phyloP scores from a whole-genome alignment of 2,113 vertebrate genomes.

The Turdus rufiventris region DNA sequence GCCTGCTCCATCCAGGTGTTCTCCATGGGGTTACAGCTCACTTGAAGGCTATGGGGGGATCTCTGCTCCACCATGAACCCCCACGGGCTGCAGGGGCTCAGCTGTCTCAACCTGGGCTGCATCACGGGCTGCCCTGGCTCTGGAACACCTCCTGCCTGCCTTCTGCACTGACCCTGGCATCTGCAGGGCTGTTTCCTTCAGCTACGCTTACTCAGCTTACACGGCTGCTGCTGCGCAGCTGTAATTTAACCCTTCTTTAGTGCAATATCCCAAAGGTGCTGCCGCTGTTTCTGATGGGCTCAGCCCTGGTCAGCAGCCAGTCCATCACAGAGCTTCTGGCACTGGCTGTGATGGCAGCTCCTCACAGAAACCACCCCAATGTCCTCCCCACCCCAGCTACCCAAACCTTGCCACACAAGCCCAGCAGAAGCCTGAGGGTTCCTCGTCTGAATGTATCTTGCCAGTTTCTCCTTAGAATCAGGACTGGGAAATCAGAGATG shows the following conservation, averaged over 20 bases:
- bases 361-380: accelerated
- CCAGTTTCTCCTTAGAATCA: neutral
- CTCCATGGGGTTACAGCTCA: neutral
- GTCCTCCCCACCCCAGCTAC: neutral
- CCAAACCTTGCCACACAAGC: neutral
- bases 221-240: accelerated
- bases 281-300: accelerated
- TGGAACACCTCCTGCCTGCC: neutral
- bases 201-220: accelerated
- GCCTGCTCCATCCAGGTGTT: neutral
- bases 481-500: neutral
- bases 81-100: accelerated
- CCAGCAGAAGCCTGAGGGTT: neutral
- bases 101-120: neutral
- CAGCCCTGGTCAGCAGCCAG: accelerated
- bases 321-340: neutral
- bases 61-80: accelerated
- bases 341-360: neutral
- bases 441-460: neutral
- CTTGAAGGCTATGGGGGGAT: neutral
- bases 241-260: neutral
- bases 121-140: accelerated
- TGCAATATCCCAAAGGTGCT: accelerated
- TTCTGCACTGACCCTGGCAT: accelerated
- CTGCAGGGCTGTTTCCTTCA: neutral